Evolutionary conservation across 2,797 vertebrate genomes (phyloP), one percentile per base, ranked within the genome.

Genomic region (Lateolabrax maculatus): DNA sequence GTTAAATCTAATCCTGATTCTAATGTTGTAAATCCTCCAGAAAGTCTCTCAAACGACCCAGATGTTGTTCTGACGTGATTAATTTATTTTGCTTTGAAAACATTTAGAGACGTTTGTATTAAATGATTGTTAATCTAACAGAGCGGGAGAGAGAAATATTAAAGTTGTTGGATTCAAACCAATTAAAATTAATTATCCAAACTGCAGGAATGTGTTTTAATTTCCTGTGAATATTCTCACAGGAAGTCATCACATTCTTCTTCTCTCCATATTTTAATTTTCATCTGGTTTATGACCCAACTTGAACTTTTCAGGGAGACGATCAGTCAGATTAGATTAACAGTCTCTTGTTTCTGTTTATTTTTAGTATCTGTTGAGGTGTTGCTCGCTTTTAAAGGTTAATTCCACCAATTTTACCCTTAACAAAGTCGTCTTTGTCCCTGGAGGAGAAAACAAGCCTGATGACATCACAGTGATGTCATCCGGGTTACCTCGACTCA

Each of bases 131-230:
- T 61, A 46, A 73, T 73, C 37, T 49, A 16, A 25, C 67, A 29
- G 27, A 34, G 31, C 31, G 4, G n/a, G 31, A 18, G 60, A 48
- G n/a, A n/a, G 19, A 63, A 43, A 53, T 9, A 2, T 21, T 15
- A 11, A 15, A 19, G 19, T 41, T 61, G 19, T 21, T 61, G 44
- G 57, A 61, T 10, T 71, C 46, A 27, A 11, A 61, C 34, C 56
- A 39, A 19, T 25, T 68, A 12, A n/a, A 36, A 52, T 68, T 1
- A 36, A 62, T 69, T 6, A 15, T 75, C 58, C 29, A 34, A 71
- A 52, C 9, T 46, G 52, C 44, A 71, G 79, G 48, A 71, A 71
- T 62, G 67, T 76, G 11, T 77, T 68, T 77, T 64, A 8, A 57
- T 74, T 58, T 74, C 23, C 64, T 25, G 41, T 9, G 49, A 34